Percentiles rank a stretch among this genome's conserved stretches.
These are phyloP conservation scores for Lasiurus cinereus DNA, from an alignment of 2,113 vertebrate species.

Conservation along the genomic window DNA sequence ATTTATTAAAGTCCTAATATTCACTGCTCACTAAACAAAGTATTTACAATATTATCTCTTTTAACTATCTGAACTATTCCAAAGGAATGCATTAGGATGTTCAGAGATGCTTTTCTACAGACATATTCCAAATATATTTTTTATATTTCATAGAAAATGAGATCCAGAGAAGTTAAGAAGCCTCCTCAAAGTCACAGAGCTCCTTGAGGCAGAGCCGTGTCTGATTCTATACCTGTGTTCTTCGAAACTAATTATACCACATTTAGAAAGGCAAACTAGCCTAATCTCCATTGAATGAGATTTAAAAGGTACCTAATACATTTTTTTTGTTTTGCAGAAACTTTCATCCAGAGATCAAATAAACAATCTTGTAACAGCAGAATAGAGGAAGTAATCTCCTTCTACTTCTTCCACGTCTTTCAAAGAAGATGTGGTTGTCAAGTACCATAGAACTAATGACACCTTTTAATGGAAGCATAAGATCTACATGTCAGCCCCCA, in stretches of 20 bases:
- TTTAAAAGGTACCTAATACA: background rate
- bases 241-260: background rate
- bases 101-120: background rate
- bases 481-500: conserved; percentile 14
- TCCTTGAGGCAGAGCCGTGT: background rate
- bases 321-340: background rate
- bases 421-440: conserved; percentile 58
- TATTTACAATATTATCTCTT: background rate
- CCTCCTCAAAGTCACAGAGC: background rate
- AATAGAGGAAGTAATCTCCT: background rate
- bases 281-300: background rate
- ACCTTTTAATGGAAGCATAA: conserved; percentile 31
- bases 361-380: background rate
- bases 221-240: background rate
- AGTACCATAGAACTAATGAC: conserved; percentile 58
- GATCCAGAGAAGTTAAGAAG: background rate
- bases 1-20: background rate
- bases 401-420: conserved; percentile 1
- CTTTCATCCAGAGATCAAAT: conserved; percentile 36
- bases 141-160: background rate
- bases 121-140: background rate
- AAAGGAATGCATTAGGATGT: background rate
- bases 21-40: background rate
- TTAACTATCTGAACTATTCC: background rate
- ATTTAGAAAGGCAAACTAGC: background rate